Base-by-base conservation (phyloP, 2,888 invertebrate species). In the Amphipoea lucens region DNA sequence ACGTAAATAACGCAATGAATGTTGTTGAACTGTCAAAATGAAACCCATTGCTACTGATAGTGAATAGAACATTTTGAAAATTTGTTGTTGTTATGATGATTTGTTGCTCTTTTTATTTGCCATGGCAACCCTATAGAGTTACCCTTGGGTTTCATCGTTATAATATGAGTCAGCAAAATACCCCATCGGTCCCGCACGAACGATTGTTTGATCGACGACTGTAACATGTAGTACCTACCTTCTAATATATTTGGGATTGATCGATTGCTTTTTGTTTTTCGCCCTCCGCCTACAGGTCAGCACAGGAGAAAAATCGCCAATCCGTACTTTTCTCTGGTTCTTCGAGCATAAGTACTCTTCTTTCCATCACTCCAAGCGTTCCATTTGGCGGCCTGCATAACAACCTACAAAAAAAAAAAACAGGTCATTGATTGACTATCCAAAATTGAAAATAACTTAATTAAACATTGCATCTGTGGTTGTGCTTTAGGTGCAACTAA, bases 121-220 rank as follows among this genome's bases (percentile, higher is more conserved):
- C n/a, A 82, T 82, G 66, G 75, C 51, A 82, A 60, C 74, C 73
- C 65, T 81, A 42, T 14, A 42, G 0, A 48, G 29, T 40, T 51
- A 60, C 81, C 66, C 82, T 74, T 48, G 3, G n/a, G 20, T 51
- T 42, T 20, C n/a, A 23, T 66, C 14, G n/a, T 48, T 74, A 66
- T 3, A 66, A 66, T 3, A 66, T 60, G 66, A 67, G 51, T 74
- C 74, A 74, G 74, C 57, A 9, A 51, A 74, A 60, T 60, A 66
- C 51, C 51, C 57, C 6, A n/a, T 60, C 60, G 4, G 51, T 74
- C 0, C n/a, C n/a, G 23, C 29, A 74, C 51, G 14, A 74, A 67
- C 11, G 60, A 74, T 54, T 74, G 14, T 67, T 51, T 60, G 74
- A 66, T 81, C 57, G 29, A 57, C 9, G 29, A 68, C 60, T 73